Base-by-base conservation (phyloP, 1,140 invertebrate species). In the Drosophila biarmipes region DNA sequence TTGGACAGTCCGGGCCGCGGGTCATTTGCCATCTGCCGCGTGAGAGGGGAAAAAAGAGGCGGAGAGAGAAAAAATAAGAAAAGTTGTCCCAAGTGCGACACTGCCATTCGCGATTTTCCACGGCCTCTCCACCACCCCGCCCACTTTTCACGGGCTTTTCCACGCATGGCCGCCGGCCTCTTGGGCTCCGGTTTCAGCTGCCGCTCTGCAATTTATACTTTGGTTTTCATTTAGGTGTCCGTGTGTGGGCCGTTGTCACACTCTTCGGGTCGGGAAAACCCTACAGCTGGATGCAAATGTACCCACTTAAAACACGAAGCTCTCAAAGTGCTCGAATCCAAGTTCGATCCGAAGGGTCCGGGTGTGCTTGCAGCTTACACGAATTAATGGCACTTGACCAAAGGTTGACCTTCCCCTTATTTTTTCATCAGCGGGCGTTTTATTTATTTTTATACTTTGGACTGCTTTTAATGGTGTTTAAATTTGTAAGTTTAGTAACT, bases 181-280 rank as follows among this genome's bases (percentile, higher is more conserved):
- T 59, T 27, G 15, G 27, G 58, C 42, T 66, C 24, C 62, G 61
- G 15, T 66, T 66, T 64, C 62, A 48, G 24, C 58, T 48, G 61
- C 31, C 46, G 31, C 17, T 48, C 58, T 66, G 42, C 62, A 64
- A 64, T 66, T 66, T 64, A 37, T 42, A 48, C 58, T 64, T 59
- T 63, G 58, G 58, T 66, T 66, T 66, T 59, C 46, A 31, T 48
- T 48, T 48, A 64, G 62, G 62, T 64, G 62, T 48, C 58, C 27
- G 57, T 31, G 61, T 29, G 24, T 24, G 29, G 7, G 40, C 15
- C 19, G 58, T 21, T 62, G 53, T 35, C 56, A 48, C 62, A 64
- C 62, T 63, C 3, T 63, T 11, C n/a, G 19, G 19, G 24, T 24
- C 24, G 24, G 1, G 5, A 24, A 24, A 24, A 24, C 24, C 24